Conservation (phyloP, 2,113 vertebrate species). For the Nesogale talazaci region DNA sequence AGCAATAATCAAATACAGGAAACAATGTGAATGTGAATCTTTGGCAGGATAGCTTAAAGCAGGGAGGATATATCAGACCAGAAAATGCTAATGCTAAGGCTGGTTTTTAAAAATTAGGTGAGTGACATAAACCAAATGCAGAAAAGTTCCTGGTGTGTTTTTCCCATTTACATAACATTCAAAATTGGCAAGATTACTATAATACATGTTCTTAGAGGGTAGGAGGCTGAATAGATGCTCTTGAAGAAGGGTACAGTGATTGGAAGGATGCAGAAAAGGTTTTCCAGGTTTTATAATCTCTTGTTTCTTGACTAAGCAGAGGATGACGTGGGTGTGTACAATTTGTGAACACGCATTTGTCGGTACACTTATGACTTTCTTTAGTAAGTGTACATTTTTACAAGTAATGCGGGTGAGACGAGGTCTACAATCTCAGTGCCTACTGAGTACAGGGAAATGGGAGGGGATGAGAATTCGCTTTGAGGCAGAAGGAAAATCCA, state of each 20-base stretch:
- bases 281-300: neutral
- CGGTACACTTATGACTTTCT: neutral
- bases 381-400: neutral
- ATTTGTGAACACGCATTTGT: neutral
- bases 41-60: neutral
- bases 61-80: neutral
- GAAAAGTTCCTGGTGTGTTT: neutral
- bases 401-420: neutral
- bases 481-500: neutral
- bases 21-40: neutral
- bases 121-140: neutral
- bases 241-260: neutral
- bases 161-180: neutral
- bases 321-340: neutral
- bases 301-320: neutral
- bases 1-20: neutral
- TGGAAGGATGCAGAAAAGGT: accelerated
- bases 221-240: neutral
- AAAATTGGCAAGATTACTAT: neutral
- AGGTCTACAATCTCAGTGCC: neutral
- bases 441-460: neutral
- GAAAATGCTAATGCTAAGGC: neutral
- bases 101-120: neutral
- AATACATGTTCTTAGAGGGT: neutral
- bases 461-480: neutral